A percentile compares a stretch with the other conserved stretches of the same genome.
These are phyloP conservation scores for Amblyjoppa proteus DNA, from an alignment of 2,888 invertebrate genomes.

Conservation along the genomic window DNA sequence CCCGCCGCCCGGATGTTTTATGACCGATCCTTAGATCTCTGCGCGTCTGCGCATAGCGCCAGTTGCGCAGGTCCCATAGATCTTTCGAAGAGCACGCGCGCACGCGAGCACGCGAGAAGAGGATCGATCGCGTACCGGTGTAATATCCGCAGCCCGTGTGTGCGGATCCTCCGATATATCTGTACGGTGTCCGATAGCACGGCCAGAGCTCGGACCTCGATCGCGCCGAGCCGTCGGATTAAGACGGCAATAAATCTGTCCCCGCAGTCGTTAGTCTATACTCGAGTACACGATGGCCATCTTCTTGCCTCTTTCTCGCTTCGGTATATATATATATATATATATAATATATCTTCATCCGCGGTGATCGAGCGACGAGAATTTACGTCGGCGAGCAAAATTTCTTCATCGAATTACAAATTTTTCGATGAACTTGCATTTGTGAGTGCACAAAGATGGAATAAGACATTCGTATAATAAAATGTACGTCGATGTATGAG, in stretches of 20 bases:
- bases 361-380: constrained; percentile 32
- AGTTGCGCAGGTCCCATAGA: constrained; percentile 50
- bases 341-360: constrained; percentile 56
- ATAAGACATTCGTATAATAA: not conserved
- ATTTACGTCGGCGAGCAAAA: constrained; percentile 45
- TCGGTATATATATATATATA: not conserved
- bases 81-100: constrained; percentile 37
- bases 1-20: not conserved
- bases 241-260: constrained; percentile 66
- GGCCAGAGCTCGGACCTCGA: constrained; percentile 41
- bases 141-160: constrained; percentile 28
- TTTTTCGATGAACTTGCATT: constrained; percentile 7
- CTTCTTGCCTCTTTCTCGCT: constrained; percentile 39
- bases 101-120: constrained; percentile 55
- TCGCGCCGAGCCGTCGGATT: constrained; percentile 65
- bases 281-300: constrained; percentile 20
- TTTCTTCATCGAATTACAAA: constrained; percentile 32
- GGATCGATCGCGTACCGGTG: constrained; percentile 56
- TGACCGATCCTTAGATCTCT: constrained; percentile 20
- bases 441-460: not conserved
- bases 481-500: not conserved
- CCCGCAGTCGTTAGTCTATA: constrained; percentile 55
- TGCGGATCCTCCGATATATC: constrained; percentile 26
- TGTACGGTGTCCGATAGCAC: constrained; percentile 1
- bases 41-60: constrained; percentile 1